Percentiles rank a stretch among this genome's conserved stretches.
Evolutionary conservation across 92 coral and sea anemone genomes (phyloP).

Genomic region (Scolanthus callimorphus): DNA sequence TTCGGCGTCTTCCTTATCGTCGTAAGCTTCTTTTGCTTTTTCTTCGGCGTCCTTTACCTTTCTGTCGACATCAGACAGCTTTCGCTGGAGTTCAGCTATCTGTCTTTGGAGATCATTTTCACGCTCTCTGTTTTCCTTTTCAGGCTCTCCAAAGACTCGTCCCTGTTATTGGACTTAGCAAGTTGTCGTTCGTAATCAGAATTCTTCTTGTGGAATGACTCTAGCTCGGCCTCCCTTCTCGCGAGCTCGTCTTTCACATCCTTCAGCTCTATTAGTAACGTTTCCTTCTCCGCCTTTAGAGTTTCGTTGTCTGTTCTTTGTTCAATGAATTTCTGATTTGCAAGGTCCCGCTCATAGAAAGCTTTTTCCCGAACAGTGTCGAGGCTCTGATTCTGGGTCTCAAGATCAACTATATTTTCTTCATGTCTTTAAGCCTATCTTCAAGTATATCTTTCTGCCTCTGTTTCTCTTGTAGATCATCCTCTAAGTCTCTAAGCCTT

Average conservation of each 20-base stretch:
- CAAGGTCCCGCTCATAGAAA: constrained; percentile 58
- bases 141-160: constrained; percentile 9
- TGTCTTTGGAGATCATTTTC: constrained; percentile 52
- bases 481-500: constrained; percentile 40
- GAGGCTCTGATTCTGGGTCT: constrained; percentile 58
- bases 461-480: constrained; percentile 48
- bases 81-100: constrained; percentile 39
- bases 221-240: constrained; percentile 25
- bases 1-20: constrained; percentile 31
- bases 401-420: constrained; percentile 53
- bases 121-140: constrained; percentile 35
- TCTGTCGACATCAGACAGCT: constrained; percentile 34
- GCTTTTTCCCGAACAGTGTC: constrained; percentile 67
- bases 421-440: constrained; percentile 40
- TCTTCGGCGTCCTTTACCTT: constrained; percentile 31
- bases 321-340: constrained; percentile 68
- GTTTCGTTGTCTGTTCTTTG: constrained; percentile 58
- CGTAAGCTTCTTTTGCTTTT: constrained; percentile 14
- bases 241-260: constrained; percentile 37
- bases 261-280: constrained; percentile 29
- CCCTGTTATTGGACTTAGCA: constrained; percentile 17
- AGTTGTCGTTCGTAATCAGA: constrained; percentile 44
- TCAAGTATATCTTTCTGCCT: constrained; percentile 41
- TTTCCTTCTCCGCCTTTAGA: constrained; percentile 57
- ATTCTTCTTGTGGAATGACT: constrained; percentile 29